Conservation (phyloP, 2,113 vertebrate genomes). For the Glaucomys volans region DNA sequence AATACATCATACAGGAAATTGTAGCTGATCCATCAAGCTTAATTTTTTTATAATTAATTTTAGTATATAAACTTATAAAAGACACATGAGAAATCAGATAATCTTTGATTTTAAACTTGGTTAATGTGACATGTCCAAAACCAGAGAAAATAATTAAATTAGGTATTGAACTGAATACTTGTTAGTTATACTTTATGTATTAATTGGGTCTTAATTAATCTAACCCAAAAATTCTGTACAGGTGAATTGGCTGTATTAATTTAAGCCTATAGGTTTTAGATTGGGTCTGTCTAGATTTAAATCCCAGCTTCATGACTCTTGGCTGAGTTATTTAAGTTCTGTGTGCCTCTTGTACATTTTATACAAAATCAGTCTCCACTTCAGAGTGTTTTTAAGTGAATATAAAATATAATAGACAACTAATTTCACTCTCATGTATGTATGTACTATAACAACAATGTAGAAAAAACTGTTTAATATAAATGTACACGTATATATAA, state of each 20-base stretch:
- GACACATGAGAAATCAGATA: not conserved
- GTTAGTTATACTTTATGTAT: not conserved
- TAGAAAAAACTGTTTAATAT: not conserved
- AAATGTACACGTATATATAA: not conserved
- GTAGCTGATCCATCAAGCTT: not conserved
- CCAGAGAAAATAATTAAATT: not conserved
- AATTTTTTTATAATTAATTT: slow-evolving; percentile 41
- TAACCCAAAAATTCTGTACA: not conserved
- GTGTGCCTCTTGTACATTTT: not conserved
- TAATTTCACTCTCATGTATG: not conserved
- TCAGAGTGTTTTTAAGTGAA: not conserved
- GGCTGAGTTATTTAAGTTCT: not conserved
- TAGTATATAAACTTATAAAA: slow-evolving; percentile 28
- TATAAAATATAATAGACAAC: not conserved
- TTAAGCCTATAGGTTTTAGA: not conserved
- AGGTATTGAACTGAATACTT: not conserved
- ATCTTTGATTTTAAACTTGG: not conserved
- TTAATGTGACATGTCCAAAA: not conserved
- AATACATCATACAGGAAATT: not conserved
- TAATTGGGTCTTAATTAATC: not conserved
- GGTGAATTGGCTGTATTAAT: not conserved
- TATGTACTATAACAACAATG: not conserved
- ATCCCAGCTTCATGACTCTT: not conserved
- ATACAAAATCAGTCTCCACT: not conserved
- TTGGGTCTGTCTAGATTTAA: not conserved